phyloP scores from a whole-genome alignment of 2,113 vertebrate species.

The Pelodiscus sinensis region DNA sequence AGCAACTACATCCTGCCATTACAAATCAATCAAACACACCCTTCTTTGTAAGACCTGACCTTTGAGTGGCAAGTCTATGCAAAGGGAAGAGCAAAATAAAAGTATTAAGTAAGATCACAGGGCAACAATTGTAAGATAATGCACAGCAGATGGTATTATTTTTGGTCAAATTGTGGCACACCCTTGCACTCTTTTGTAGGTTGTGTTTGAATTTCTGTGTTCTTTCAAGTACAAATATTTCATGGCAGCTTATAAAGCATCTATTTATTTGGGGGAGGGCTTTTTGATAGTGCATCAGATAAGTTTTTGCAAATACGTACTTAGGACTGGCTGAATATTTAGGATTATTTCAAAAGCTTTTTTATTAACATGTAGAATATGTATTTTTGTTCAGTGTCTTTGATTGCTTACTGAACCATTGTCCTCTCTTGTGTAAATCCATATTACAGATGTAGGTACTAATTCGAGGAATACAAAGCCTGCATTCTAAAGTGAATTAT shows the following conservation, averaged over 20 bases:
- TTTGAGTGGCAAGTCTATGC: conserved; percentile 5
- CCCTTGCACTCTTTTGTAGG: neutral
- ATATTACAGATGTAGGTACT: conserved; percentile 8
- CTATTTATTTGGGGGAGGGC: neutral
- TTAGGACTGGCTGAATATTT: conserved; percentile 4
- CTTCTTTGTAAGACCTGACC: conserved; percentile 4
- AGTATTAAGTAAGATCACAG: neutral
- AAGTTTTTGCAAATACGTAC: neutral
- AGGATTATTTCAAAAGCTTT: conserved; percentile 13
- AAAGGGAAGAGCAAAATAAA: conserved; percentile 10
- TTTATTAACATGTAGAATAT: conserved; percentile 21
- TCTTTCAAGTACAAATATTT: neutral
- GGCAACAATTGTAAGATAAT: no score
- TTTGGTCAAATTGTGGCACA: neutral
- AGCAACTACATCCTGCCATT: neutral
- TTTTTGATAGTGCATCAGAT: conserved; percentile 16
- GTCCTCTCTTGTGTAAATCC: conserved; percentile 11
- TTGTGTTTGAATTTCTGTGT: neutral
- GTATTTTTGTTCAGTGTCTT: neutral
- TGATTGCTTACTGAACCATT: conserved; percentile 19
- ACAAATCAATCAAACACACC: conserved; percentile 38
- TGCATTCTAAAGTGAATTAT: neutral
- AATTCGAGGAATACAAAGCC: neutral
- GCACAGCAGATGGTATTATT: neutral
- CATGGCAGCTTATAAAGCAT: neutral